Conservation (phyloP, 2,888 invertebrate genomes). For the Dugesia japonica region DNA sequence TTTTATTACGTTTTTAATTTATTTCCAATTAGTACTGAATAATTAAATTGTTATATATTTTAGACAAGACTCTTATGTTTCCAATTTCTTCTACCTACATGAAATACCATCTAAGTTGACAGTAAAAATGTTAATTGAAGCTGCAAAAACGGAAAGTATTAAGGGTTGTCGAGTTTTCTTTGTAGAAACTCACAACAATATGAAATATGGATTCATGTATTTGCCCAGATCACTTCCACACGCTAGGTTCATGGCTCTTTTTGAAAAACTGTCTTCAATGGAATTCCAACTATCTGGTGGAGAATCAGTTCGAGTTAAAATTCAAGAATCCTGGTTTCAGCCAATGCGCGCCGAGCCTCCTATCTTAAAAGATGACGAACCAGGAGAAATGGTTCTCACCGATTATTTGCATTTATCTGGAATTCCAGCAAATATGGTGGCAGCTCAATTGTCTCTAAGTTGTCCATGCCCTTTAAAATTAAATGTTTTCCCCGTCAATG, state of each 20-base stretch:
- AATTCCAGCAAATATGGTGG: not conserved
- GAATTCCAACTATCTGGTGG: not conserved
- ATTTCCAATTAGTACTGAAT: no score
- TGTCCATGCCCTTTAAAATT: not conserved
- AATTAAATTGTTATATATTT: no score
- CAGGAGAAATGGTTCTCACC: not conserved
- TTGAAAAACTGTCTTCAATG: not conserved
- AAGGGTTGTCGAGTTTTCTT: not conserved
- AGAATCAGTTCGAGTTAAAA: not conserved
- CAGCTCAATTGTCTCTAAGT: not conserved
- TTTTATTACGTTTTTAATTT: no score
- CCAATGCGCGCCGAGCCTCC: not conserved
- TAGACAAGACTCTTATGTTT: constrained; percentile 5
- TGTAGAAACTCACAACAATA: constrained; percentile 1
- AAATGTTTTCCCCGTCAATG: constrained; percentile 4
- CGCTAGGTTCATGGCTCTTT: not conserved
- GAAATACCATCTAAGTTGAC: not conserved
- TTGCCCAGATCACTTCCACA: not conserved
- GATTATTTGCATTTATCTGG: not conserved
- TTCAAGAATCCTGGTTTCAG: not conserved
- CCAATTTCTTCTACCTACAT: not conserved
- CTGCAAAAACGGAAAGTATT: not conserved
- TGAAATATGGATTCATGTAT: constrained; percentile 1
- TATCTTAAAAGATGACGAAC: not conserved
- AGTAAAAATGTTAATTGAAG: not conserved